Evolutionary conservation across 2,888 invertebrate species (phyloP).

Genomic region (Andrena bucephala): DNA sequence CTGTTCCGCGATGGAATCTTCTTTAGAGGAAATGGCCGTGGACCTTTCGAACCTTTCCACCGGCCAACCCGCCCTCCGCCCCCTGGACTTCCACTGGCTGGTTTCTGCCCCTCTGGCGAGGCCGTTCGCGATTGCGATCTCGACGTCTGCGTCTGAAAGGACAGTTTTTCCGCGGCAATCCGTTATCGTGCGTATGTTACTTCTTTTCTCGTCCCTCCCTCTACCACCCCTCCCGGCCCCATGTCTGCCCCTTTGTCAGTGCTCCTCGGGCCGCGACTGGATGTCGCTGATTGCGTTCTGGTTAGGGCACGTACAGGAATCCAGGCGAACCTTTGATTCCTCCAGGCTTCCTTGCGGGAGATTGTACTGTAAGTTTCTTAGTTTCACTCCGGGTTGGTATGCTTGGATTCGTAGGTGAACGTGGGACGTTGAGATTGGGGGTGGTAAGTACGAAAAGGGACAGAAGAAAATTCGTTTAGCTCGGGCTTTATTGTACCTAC

Average conservation of each 20-base stretch:
- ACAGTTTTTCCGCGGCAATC: conserved; percentile 54
- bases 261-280: conserved; percentile 11
- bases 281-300: conserved; percentile 53
- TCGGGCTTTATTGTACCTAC: too few species aligned
- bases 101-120: conserved; percentile 41
- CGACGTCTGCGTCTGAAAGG: conserved; percentile 65
- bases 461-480: too few species aligned
- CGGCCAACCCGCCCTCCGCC: conserved; percentile 15
- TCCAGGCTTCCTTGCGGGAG: neutral
- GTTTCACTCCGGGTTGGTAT: neutral
- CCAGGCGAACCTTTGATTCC: conserved; percentile 34
- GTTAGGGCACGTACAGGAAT: conserved; percentile 17
- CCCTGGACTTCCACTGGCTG: conserved; percentile 7
- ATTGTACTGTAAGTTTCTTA: neutral
- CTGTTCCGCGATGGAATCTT: conserved; percentile 67
- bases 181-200: conserved; percentile 61
- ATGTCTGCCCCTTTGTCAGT: conserved; percentile 41
- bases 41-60: conserved; percentile 60
- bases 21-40: conserved; percentile 63
- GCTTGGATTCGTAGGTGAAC: neutral
- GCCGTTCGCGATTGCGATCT: conserved; percentile 67
- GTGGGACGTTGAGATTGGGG: neutral
- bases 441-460: neutral
- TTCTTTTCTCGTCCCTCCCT: conserved; percentile 18
- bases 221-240: neutral